Conservation (phyloP, 2,113 vertebrate species). For the Gymnorhina tibicen region DNA sequence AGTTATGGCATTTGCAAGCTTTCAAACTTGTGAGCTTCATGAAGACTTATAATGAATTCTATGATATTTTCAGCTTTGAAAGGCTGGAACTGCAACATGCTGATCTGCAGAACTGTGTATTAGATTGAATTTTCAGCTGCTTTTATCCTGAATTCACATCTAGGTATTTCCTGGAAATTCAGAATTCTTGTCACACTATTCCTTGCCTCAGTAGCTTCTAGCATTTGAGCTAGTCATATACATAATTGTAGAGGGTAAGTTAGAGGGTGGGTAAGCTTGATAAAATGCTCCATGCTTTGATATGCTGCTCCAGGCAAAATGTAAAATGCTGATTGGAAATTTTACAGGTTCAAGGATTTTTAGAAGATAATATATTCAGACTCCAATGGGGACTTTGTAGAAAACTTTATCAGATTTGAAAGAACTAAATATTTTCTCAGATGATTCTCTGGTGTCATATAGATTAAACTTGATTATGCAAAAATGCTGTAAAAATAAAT, state of each 20-base stretch:
- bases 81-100: neutral
- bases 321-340: conserved; percentile 10
- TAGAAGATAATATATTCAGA: conserved; percentile 51
- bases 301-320: conserved; percentile 44
- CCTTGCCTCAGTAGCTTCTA: neutral
- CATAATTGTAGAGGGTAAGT: neutral
- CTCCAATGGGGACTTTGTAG: neutral
- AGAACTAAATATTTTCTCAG: conserved; percentile 40
- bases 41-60: neutral
- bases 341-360: conserved; percentile 42
- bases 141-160: neutral
- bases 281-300: conserved; percentile 38
- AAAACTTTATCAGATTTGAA: conserved; percentile 42
- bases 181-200: neutral
- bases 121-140: neutral
- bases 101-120: neutral
- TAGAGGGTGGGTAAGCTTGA: conserved; percentile 16
- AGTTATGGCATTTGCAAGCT: neutral
- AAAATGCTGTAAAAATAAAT: neutral
- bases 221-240: neutral
- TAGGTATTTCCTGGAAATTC: conserved; percentile 19
- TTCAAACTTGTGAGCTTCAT: neutral
- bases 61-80: neutral
- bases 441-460: neutral
- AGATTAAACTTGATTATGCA: conserved; percentile 16